Evolutionary conservation across 2,113 vertebrate species (phyloP), one percentile per base, ranked within the genome.

Genomic region (Sigmodon hispidus): DNA sequence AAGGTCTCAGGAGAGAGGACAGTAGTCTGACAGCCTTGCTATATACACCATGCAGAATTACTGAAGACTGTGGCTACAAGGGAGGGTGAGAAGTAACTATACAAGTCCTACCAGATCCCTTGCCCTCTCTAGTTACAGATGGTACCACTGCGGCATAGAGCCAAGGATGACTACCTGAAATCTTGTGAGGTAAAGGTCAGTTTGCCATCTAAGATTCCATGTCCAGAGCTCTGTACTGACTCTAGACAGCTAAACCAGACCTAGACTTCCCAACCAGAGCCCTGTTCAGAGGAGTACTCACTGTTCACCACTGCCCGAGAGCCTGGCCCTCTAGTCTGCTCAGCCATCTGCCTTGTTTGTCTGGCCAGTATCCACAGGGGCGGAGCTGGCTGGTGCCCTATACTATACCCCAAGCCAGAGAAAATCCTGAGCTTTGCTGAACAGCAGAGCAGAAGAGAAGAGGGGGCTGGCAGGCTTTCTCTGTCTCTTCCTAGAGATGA

Each of bases 401-500:
- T 12, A n/a, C 80, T 55, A 43, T 12, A n/a, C 63, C 73, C 57
- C 21, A 57, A 40, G 87, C 73, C 77, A 24, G 73, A 61, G 55
- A 73, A 89, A 89, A 89, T 5, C 79, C 72, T 80, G 61, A 76
- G 93, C 75, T 93, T 16, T 84, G 87, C 65, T 91, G 75, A 89
- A 91, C 75, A 72, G 92, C 87, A 59, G 50, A 80, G 50, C 86
- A 73, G 65, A 80, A 69, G 31, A 92, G 63, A 34, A 86, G 26
- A 83, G 85, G 36, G 48, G 36, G 55, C 59, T 93, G 93, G 94
- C 92, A 89, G 84, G 91, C 90, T 83, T 79, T 48, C 70, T 95
- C 87, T 55, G 94, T 57, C 90, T 97, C 90, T 93, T 90, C 89
- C 80, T 93, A 89, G 94, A 97, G 93, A 97, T 59, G 91, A 96